These are phyloP conservation scores for Tetragonula carbonaria DNA, from an alignment of 2,888 invertebrate species.

Conservation along the genomic window DNA sequence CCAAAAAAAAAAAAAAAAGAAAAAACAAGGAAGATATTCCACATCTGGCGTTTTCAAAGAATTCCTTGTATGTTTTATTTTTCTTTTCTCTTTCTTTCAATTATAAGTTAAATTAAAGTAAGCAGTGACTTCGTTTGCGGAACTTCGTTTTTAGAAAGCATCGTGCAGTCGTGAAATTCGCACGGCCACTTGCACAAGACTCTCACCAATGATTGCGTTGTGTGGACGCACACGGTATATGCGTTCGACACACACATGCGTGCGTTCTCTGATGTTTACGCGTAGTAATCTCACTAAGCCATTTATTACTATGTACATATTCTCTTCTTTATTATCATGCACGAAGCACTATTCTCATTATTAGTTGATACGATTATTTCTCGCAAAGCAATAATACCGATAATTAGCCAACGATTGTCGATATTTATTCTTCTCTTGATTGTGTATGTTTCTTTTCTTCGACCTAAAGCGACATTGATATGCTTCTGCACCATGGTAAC, in stretches of 20 bases:
- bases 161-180: conserved; percentile 9
- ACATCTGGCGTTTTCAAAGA: background rate
- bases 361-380: too few species aligned
- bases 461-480: background rate
- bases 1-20: too few species aligned
- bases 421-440: background rate
- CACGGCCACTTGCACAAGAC: background rate
- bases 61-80: background rate
- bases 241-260: background rate
- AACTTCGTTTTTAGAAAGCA: conserved; percentile 32
- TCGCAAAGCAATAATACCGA: too few species aligned
- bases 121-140: too few species aligned
- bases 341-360: too few species aligned
- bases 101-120: background rate
- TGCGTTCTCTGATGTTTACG: background rate
- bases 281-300: background rate
- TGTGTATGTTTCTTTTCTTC: background rate
- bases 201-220: conserved; percentile 5
- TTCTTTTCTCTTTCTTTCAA: background rate
- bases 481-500: background rate
- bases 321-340: too few species aligned
- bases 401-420: too few species aligned
- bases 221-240: conserved; percentile 9
- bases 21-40: too few species aligned
- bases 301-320: too few species aligned